Percentiles rank a stretch among this genome's conserved stretches.
phyloP scores from a whole-genome alignment of 2,797 vertebrate genomes.

The Rhabdophis nuchalis region DNA sequence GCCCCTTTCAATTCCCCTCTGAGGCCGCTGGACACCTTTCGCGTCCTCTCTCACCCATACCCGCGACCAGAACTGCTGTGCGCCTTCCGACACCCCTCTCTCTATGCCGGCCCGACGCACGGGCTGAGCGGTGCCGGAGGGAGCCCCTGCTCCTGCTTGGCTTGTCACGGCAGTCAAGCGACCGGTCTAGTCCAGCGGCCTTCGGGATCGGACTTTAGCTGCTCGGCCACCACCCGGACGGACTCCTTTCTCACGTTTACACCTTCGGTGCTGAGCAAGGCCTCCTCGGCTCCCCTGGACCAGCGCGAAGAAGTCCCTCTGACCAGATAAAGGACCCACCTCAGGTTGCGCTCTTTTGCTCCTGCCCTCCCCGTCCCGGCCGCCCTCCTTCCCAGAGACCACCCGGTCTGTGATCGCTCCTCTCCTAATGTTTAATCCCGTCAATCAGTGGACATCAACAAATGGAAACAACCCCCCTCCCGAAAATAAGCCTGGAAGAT shows the following conservation, averaged over 20 bases:
- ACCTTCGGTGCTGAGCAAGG: slow-evolving; percentile 94
- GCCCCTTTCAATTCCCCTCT: slow-evolving; percentile 86
- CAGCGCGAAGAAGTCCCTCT: slow-evolving; percentile 97
- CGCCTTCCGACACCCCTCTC: slow-evolving; percentile 92
- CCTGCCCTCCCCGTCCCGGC: neutral
- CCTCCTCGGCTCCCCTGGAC: slow-evolving; percentile 87
- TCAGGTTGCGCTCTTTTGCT: slow-evolving; percentile 44
- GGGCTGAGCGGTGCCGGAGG: slow-evolving; percentile 81
- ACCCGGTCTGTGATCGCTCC: slow-evolving; percentile 25
- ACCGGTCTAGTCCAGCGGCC: slow-evolving; percentile 84
- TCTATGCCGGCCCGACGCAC: slow-evolving; percentile 85
- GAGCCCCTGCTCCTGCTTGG: slow-evolving; percentile 88
- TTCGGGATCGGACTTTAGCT: slow-evolving; percentile 87
- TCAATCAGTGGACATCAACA: slow-evolving; percentile 23
- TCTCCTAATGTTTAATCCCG: slow-evolving; percentile 47
- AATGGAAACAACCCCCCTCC: slow-evolving; percentile 6
- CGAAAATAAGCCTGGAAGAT: neutral
- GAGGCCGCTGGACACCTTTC: slow-evolving; percentile 92
- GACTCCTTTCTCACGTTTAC: slow-evolving; percentile 96
- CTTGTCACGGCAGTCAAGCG: slow-evolving; percentile 86
- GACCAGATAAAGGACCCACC: slow-evolving; percentile 83
- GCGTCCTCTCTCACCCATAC: slow-evolving; percentile 93
- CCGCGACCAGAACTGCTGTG: slow-evolving; percentile 94
- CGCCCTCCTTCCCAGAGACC: neutral
- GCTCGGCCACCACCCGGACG: slow-evolving; percentile 89